phyloP scores from a whole-genome alignment of 2,113 vertebrate genomes.

The Leucoraja erinaceus region DNA sequence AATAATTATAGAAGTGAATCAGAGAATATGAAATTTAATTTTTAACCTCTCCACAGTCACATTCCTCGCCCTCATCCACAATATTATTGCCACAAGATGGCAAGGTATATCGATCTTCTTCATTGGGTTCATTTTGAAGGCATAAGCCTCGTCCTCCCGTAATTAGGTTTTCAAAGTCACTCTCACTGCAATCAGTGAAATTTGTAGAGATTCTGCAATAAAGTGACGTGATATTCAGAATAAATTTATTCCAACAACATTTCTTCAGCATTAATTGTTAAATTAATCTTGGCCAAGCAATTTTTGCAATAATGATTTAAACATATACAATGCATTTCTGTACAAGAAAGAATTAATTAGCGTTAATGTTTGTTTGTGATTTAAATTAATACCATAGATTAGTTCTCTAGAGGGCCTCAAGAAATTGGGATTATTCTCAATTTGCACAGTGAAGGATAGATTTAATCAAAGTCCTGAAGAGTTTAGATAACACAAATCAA shows the following conservation, averaged over 20 bases:
- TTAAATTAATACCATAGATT: not conserved
- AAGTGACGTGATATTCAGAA: not conserved
- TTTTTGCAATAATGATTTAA: not conserved
- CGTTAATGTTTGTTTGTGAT: not conserved
- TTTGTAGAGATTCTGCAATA: constrained; percentile 53
- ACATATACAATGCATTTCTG: not conserved
- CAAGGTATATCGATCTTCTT: constrained; percentile 53
- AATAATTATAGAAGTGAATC: not conserved
- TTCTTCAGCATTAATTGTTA: not conserved
- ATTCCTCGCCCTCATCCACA: constrained; percentile 67
- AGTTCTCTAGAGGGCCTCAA: not conserved
- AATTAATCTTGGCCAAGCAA: not conserved
- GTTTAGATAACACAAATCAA: not conserved
- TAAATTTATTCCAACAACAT: not conserved
- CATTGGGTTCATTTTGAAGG: constrained; percentile 66
- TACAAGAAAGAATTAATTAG: not conserved
- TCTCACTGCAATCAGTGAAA: constrained; percentile 71
- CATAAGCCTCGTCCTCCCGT: constrained; percentile 64
- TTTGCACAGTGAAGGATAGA: not conserved
- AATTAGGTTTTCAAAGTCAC: constrained; percentile 66
- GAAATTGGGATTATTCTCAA: not conserved
- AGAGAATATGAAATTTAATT: not conserved
- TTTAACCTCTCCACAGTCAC: constrained; percentile 77
- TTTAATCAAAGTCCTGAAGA: not conserved
- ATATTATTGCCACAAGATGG: constrained; percentile 70